A percentile compares a stretch with the other conserved stretches of the same genome.
phyloP scores from a whole-genome alignment of 1,140 invertebrate species.

The Penaeus chinensis region DNA sequence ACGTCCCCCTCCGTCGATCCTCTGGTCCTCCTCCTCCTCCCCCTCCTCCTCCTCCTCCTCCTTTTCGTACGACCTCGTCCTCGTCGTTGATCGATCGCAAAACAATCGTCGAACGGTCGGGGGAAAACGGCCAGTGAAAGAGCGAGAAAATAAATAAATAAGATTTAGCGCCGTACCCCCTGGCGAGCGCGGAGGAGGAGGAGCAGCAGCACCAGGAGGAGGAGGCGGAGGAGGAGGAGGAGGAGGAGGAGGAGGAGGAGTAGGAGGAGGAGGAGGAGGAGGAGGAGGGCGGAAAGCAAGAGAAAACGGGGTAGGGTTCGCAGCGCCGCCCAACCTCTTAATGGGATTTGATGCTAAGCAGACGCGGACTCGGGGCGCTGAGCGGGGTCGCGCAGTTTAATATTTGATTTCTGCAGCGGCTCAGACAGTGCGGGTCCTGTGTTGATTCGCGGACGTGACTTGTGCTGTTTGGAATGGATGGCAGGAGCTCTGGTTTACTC shows the following conservation, averaged over 20 bases:
- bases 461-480: not conserved
- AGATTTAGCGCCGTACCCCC: not conserved
- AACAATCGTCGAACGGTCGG: not conserved
- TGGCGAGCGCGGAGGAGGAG: constrained; percentile 3
- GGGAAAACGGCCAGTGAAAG: not conserved
- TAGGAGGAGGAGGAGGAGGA: constrained; percentile 1
- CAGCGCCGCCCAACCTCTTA: constrained; percentile 40
- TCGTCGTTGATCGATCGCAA: not conserved
- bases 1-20: too few relatives aligned
- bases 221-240: constrained; percentile 7
- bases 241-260: not conserved
- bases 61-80: too few relatives aligned
- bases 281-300: constrained; percentile 26
- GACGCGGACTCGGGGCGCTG: constrained; percentile 44
- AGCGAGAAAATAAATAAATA: not conserved
- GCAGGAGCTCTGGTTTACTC: constrained; percentile 3
- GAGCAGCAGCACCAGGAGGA: constrained; percentile 19
- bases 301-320: constrained; percentile 28
- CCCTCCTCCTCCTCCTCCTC: too few relatives aligned
- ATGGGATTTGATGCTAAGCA: constrained; percentile 50
- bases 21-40: too few relatives aligned
- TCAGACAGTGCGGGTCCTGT: constrained; percentile 37
- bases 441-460: constrained; percentile 24
- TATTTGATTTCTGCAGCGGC: constrained; percentile 50
- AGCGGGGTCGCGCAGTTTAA: constrained; percentile 46